phyloP scores from a whole-genome alignment of 2,888 invertebrate genomes.

The Sarcophaga variegata region DNA sequence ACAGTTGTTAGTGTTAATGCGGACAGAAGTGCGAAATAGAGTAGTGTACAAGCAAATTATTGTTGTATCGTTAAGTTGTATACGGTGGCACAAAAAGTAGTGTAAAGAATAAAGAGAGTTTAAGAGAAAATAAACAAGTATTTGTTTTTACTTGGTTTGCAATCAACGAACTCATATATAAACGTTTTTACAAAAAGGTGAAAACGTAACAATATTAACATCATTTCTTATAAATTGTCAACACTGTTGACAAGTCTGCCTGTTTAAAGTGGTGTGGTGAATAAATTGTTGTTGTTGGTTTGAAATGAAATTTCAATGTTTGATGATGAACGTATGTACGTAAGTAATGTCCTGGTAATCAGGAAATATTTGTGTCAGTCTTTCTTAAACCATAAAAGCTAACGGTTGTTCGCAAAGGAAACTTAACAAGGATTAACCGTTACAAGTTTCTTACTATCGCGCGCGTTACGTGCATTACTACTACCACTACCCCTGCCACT shows the following conservation, averaged over 20 bases:
- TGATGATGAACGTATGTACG: not conserved
- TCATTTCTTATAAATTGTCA: constrained; percentile 1
- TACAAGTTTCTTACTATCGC: constrained; percentile 62
- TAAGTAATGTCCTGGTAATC: constrained; percentile 48
- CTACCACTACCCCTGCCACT: constrained; percentile 54
- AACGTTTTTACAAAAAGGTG: no score
- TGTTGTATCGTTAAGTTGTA: no score
- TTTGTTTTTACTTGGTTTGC: no score
- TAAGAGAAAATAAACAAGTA: no score
- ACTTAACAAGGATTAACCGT: constrained; percentile 61
- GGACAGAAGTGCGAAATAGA: no score
- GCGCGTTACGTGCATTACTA: constrained; percentile 69
- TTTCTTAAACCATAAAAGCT: constrained; percentile 66
- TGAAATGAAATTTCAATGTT: no score
- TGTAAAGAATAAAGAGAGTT: no score
- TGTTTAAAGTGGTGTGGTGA: constrained; percentile 34
- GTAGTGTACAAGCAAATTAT: no score
- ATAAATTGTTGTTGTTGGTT: not conserved
- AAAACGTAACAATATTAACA: no score
- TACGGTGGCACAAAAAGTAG: no score
- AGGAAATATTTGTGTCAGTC: constrained; percentile 53
- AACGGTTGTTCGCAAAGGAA: constrained; percentile 68
- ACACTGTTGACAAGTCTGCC: not conserved
- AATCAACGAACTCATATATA: no score
- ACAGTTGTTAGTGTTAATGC: no score